Conservation (phyloP, 35 echinoderm and acorn worm genomes). For the Apostichopus californicus region DNA sequence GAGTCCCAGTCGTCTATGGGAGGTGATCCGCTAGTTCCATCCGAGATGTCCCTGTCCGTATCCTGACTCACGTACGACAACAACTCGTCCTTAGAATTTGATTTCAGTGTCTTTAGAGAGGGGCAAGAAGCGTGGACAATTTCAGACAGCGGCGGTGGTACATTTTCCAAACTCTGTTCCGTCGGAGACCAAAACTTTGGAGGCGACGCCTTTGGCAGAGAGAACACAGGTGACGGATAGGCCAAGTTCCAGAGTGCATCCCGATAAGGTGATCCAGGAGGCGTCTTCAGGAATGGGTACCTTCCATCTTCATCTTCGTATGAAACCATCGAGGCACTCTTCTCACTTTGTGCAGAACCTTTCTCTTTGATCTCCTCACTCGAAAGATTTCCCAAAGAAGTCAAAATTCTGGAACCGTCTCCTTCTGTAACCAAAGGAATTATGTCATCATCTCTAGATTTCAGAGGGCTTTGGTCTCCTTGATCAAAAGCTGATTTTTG, state of each 20-base stretch:
- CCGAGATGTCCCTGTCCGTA: neutral
- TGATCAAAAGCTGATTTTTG: neutral
- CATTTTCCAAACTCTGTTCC: neutral
- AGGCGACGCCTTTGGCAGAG: conserved; percentile 50
- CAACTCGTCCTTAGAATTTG: neutral
- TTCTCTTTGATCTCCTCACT: neutral
- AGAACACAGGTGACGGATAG: conserved; percentile 69
- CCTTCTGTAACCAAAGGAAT: neutral
- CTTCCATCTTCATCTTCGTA: neutral
- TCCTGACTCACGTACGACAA: neutral
- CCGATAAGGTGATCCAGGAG: conserved; percentile 8
- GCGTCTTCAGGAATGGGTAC: conserved; percentile 8
- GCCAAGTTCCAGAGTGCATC: conserved; percentile 86
- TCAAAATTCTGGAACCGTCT: neutral
- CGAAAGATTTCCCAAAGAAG: neutral
- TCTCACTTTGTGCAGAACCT: neutral
- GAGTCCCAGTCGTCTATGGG: neutral
- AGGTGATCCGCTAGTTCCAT: neutral
- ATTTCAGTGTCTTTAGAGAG: neutral
- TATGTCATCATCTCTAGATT: neutral
- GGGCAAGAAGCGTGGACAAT: neutral
- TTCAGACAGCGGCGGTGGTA: neutral
- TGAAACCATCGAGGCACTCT: neutral
- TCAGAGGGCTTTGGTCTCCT: neutral
- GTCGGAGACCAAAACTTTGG: conserved; percentile 88